These are phyloP conservation scores for Psophia crepitans DNA, from an alignment of 2,113 vertebrate species.

Conservation along the genomic window DNA sequence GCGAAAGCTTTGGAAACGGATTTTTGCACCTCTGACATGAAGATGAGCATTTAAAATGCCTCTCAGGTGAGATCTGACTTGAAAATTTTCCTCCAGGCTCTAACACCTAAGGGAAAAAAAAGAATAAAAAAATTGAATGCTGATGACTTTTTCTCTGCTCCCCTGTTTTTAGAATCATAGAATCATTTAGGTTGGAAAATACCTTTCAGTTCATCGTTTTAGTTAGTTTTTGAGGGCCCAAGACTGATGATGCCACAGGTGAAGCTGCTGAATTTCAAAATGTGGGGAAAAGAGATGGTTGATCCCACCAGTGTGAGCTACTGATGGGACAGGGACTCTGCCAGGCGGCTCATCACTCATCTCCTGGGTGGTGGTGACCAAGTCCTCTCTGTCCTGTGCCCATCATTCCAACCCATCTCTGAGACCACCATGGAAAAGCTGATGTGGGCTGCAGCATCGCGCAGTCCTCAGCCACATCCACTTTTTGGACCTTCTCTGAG, in stretches of 20 bases:
- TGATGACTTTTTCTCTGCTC: not conserved
- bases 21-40: not conserved
- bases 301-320: not conserved
- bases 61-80: not conserved
- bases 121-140: not conserved
- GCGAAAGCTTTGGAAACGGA: not conserved
- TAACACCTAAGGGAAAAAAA: not conserved
- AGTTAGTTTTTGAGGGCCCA: not conserved
- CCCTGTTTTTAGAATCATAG: not conserved
- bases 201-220: not conserved
- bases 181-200: not conserved
- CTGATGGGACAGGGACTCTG: not conserved
- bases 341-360: not conserved
- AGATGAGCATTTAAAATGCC: not conserved
- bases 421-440: not conserved
- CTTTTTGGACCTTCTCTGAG: not conserved
- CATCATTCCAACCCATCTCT: not conserved
- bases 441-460: rapidly evolving
- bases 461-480: not conserved
- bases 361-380: not conserved
- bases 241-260: rapidly evolving
- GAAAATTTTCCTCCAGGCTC: not conserved
- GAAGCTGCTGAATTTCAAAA: not conserved
- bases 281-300: not conserved
- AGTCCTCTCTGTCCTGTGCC: not conserved